phyloP scores from a whole-genome alignment of 2,888 invertebrate genomes.

The Tachina grossa region DNA sequence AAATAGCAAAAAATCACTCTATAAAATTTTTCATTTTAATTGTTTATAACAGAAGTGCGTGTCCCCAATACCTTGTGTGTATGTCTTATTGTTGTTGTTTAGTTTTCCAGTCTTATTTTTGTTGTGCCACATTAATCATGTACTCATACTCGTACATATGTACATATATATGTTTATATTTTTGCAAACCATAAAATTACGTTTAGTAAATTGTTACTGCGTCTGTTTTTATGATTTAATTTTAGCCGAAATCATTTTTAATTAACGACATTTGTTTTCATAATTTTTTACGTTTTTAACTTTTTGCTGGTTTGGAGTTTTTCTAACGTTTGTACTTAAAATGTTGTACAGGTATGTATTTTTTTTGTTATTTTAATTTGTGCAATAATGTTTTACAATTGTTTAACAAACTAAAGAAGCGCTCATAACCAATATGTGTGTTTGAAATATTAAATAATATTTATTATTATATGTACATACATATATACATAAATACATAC shows the following conservation, averaged over 20 bases:
- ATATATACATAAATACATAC: too few species aligned
- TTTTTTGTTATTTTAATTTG: neutral
- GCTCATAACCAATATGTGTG: constrained; percentile 6
- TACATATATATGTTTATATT: neutral
- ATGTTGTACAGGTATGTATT: too few species aligned
- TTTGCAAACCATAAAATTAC: constrained; percentile 37
- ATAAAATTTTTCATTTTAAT: neutral
- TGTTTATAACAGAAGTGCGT: constrained; percentile 61
- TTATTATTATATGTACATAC: neutral
- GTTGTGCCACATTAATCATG: constrained; percentile 23
- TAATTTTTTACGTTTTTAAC: constrained; percentile 29
- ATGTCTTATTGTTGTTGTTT: constrained; percentile 5
- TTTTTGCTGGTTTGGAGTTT: constrained; percentile 26
- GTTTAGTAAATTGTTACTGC: constrained; percentile 21
- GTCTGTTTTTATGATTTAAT: constrained; percentile 7
- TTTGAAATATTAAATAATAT: constrained; percentile 18
- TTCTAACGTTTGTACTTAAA: constrained; percentile 5
- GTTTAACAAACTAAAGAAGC: neutral
- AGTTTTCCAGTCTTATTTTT: constrained; percentile 18
- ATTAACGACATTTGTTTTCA: constrained; percentile 26
- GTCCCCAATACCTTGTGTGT: constrained; percentile 48
- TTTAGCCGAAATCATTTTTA: constrained; percentile 21
- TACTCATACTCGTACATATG: neutral
- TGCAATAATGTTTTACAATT: constrained; percentile 36
- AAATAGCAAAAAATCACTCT: constrained; percentile 5